A percentile compares a stretch with the other conserved stretches of the same genome.
Conservation (phyloP, 2,113 vertebrate species). For the Eublepharis macularius region DNA sequence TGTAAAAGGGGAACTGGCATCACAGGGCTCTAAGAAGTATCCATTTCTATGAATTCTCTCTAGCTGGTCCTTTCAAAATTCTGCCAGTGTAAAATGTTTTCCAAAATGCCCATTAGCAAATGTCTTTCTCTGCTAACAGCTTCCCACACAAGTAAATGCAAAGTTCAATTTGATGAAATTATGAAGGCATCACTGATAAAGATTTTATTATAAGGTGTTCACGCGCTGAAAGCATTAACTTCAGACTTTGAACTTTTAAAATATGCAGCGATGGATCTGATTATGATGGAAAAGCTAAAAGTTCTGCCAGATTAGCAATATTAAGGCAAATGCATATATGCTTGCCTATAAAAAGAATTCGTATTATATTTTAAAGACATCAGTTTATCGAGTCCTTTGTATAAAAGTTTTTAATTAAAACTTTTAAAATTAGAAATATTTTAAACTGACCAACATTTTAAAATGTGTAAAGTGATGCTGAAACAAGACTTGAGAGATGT, state of each 20-base stretch:
- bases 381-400: background rate
- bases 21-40: constrained; percentile 26
- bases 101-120: constrained; percentile 63
- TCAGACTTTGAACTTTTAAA: constrained; percentile 57
- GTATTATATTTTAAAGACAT: constrained; percentile 27
- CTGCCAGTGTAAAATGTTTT: constrained; percentile 54
- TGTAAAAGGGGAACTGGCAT: constrained; percentile 35
- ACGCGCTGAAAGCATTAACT: constrained; percentile 60
- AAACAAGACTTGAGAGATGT: background rate
- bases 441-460: background rate
- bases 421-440: background rate
- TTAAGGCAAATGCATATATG: constrained; percentile 27
- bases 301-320: constrained; percentile 36
- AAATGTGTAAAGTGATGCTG: background rate
- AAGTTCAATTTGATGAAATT: constrained; percentile 68
- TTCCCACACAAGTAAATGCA: constrained; percentile 55
- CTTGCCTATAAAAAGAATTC: background rate
- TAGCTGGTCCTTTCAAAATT: background rate
- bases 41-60: constrained; percentile 48
- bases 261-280: constrained; percentile 41
- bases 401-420: background rate
- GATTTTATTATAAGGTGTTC: constrained; percentile 49
- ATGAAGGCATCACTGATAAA: constrained; percentile 47
- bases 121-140: constrained; percentile 53
- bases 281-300: constrained; percentile 46